Percentiles rank a stretch among this genome's conserved stretches.
These are phyloP conservation scores for Mythimna albipuncta DNA, from an alignment of 2,888 invertebrate genomes.

Conservation along the genomic window DNA sequence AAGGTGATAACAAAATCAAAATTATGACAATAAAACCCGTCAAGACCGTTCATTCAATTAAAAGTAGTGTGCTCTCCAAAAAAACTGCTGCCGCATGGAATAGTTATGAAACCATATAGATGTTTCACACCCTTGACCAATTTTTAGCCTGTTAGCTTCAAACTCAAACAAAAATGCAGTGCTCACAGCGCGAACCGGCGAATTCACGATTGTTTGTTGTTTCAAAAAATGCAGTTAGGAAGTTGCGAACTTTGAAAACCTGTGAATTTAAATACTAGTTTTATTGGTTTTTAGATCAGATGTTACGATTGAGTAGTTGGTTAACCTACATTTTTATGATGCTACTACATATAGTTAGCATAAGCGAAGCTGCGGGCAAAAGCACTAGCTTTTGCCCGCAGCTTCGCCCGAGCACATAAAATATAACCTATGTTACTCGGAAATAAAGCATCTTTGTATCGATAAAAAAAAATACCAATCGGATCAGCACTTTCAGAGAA, in stretches of 20 bases:
- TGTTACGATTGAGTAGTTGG: not conserved
- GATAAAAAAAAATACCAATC: too few relatives aligned
- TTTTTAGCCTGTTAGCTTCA: slow-evolving; percentile 41
- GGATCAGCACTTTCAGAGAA: too few relatives aligned
- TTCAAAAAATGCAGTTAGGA: slow-evolving; percentile 39
- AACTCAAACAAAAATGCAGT: slow-evolving; percentile 48
- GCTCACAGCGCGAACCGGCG: slow-evolving; percentile 25
- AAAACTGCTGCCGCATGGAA: not conserved
- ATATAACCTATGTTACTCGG: too few relatives aligned
- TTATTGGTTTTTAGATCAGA: not conserved
- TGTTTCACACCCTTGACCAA: slow-evolving; percentile 43
- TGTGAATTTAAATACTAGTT: slow-evolving; percentile 18
- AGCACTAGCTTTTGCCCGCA: too few relatives aligned
- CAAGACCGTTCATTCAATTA: not conserved
- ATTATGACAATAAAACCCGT: not conserved
- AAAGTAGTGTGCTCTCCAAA: not conserved
- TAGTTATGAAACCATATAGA: slow-evolving; percentile 25
- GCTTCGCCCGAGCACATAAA: too few relatives aligned
- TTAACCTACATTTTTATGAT: not conserved
- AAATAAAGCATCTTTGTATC: too few relatives aligned
- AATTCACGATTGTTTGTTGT: slow-evolving; percentile 49
- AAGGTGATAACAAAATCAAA: too few relatives aligned
- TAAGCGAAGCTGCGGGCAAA: too few relatives aligned
- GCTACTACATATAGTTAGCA: too few relatives aligned
- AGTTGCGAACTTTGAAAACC: slow-evolving; percentile 36